phyloP scores from a whole-genome alignment of 2,797 vertebrate genomes.

The Valencia hispanica region DNA sequence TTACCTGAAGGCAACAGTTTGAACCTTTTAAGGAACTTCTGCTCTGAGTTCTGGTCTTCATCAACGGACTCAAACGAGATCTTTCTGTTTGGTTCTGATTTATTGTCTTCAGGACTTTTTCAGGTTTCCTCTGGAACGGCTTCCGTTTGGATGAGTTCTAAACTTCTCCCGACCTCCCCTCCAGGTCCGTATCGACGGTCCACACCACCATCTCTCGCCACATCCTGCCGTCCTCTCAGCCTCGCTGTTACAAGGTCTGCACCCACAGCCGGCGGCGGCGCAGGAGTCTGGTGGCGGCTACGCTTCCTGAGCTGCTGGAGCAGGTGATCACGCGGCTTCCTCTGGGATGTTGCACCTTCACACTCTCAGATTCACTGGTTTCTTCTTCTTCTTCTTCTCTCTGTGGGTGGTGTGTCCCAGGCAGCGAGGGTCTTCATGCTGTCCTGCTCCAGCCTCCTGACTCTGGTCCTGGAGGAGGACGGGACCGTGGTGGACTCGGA shows the following conservation, averaged over 20 bases:
- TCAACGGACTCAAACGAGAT: too few species aligned
- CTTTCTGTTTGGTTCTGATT: too few species aligned
- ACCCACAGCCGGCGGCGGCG: conserved; percentile 78
- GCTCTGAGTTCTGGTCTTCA: too few species aligned
- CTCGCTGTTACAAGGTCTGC: conserved; percentile 83
- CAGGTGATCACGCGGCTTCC: conserved; percentile 73
- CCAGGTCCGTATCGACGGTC: conserved; percentile 80
- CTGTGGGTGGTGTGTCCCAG: conserved; percentile 59
- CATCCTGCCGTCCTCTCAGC: conserved; percentile 73
- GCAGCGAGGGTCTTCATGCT: conserved; percentile 79
- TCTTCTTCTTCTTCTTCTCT: too few species aligned
- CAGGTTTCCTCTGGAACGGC: too few species aligned
- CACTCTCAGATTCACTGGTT: too few species aligned
- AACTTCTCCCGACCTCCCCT: background rate
- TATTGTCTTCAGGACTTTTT: too few species aligned
- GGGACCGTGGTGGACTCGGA: conserved; percentile 88
- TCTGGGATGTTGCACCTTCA: background rate
- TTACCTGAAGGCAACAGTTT: too few species aligned
- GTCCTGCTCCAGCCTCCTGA: conserved; percentile 71
- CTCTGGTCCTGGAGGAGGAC: conserved; percentile 88
- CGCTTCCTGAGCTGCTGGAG: conserved; percentile 81
- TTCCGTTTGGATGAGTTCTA: background rate
- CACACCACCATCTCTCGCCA: conserved; percentile 73
- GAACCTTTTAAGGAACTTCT: too few species aligned
- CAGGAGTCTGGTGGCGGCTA: conserved; percentile 80